Evolutionary conservation across 2,888 invertebrate species (phyloP).

Genomic region (Petrolisthes cinctipes): DNA sequence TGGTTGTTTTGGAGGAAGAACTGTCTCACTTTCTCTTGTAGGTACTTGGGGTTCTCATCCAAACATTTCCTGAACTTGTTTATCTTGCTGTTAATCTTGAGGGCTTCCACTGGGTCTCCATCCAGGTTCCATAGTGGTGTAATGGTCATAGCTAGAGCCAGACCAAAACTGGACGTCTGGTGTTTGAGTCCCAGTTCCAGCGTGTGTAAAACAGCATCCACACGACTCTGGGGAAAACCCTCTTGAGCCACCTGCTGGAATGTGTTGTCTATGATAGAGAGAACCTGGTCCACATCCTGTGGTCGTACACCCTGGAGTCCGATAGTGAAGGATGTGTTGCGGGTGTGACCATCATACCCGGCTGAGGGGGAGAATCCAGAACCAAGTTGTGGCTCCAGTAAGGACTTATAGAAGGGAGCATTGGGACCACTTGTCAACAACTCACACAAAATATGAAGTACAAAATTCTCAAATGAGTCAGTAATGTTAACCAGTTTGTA

Average conservation of each 20-base stretch:
- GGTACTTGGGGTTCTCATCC: conserved; percentile 76
- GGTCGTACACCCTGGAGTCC: conserved; percentile 85
- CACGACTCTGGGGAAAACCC: conserved; percentile 85
- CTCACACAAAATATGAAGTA: conserved; percentile 79
- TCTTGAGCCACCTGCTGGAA: conserved; percentile 79
- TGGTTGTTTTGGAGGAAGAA: conserved; percentile 86
- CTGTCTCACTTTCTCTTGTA: conserved; percentile 77
- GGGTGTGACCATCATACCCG: conserved; percentile 84
- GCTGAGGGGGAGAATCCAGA: conserved; percentile 87
- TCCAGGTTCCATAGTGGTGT: conserved; percentile 90
- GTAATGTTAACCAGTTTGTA: conserved; percentile 84
- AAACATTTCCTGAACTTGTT: conserved; percentile 76
- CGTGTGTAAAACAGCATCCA: conserved; percentile 88
- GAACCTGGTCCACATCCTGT: conserved; percentile 81
- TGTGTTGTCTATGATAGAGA: conserved; percentile 80
- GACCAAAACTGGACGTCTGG: conserved; percentile 88
- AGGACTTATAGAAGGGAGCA: conserved; percentile 88
- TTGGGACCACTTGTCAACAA: conserved; percentile 89
- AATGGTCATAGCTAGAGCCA: conserved; percentile 82
- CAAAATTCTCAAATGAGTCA: conserved; percentile 82
- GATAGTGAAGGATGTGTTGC: conserved; percentile 86
- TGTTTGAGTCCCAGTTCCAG: conserved; percentile 89
- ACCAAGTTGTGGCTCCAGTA: conserved; percentile 90
- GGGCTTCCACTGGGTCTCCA: conserved; percentile 78
- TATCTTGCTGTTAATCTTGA: conserved; percentile 82